These are phyloP conservation scores for Diorhabda sublineata DNA, from an alignment of 1,140 invertebrate genomes.

Conservation along the genomic window DNA sequence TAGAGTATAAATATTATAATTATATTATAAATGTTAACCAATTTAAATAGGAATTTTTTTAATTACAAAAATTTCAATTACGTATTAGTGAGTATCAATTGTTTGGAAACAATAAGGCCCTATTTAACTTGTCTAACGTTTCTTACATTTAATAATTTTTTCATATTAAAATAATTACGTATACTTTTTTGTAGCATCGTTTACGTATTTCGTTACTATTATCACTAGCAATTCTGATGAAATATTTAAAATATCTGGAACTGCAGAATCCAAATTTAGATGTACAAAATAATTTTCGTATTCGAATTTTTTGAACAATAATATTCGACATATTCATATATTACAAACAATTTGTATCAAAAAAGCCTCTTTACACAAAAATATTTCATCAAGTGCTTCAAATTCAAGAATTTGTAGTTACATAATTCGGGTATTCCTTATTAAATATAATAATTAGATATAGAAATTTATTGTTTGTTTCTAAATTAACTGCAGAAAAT, in stretches of 20 bases:
- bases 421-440: no score
- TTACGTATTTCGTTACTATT: constrained; percentile 43
- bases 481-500: no score
- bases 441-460: no score
- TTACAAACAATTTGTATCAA: no score
- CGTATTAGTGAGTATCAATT: constrained; percentile 14
- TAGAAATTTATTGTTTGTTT: no score
- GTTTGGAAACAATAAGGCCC: constrained; percentile 19
- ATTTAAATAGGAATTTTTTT: constrained; percentile 29
- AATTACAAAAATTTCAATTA: constrained; percentile 7
- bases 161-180: constrained; percentile 40
- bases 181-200: constrained; percentile 43
- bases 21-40: constrained; percentile 28
- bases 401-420: no score
- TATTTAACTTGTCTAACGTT: constrained; percentile 37
- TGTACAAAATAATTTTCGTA: constrained; percentile 38
- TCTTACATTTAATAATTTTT: constrained; percentile 24
- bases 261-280: constrained; percentile 29
- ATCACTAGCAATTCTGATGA: constrained; percentile 37
- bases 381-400: no score
- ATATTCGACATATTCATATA: background rate
- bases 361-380: no score
- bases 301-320: constrained; percentile 8
- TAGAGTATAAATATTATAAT: constrained; percentile 32
- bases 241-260: constrained; percentile 12